These are phyloP conservation scores for Allacma fusca DNA, from an alignment of 2,888 invertebrate genomes.

Conservation along the genomic window DNA sequence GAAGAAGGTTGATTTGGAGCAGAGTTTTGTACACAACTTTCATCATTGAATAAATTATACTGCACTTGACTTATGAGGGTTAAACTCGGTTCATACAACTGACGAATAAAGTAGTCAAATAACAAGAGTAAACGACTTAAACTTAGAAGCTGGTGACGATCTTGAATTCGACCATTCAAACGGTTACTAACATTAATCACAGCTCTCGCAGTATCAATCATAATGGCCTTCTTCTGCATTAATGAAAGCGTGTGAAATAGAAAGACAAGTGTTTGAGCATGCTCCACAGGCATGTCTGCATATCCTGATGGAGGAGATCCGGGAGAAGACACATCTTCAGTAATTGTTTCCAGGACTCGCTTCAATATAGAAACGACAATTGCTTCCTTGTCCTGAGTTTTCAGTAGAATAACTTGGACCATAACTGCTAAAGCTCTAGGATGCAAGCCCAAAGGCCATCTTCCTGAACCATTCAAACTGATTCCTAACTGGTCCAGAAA, in stretches of 20 bases:
- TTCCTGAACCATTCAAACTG: slow-evolving; percentile 67
- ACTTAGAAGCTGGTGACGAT: slow-evolving; percentile 74
- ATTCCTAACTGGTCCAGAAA: slow-evolving; percentile 78
- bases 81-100: slow-evolving; percentile 91
- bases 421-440: slow-evolving; percentile 81
- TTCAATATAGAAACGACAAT: slow-evolving; percentile 92
- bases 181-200: slow-evolving; percentile 57
- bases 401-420: slow-evolving; percentile 82
- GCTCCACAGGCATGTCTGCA: slow-evolving; percentile 72
- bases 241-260: slow-evolving; percentile 92
- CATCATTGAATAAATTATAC: slow-evolving; percentile 79
- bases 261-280: slow-evolving; percentile 90
- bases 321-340: slow-evolving; percentile 74
- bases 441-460: slow-evolving; percentile 78
- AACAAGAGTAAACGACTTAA: slow-evolving; percentile 84
- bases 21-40: slow-evolving; percentile 59
- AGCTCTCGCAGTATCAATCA: slow-evolving; percentile 69
- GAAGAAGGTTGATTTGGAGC: background rate
- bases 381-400: slow-evolving; percentile 86
- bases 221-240: slow-evolving; percentile 95
- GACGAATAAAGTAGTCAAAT: slow-evolving; percentile 93
- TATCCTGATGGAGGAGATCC: slow-evolving; percentile 45
- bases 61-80: slow-evolving; percentile 84
- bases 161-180: slow-evolving; percentile 50
- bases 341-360: slow-evolving; percentile 85